These are phyloP conservation scores for Orbicella faveolata DNA, from an alignment of 64 coral and sea anemone genomes.

Conservation along the genomic window DNA sequence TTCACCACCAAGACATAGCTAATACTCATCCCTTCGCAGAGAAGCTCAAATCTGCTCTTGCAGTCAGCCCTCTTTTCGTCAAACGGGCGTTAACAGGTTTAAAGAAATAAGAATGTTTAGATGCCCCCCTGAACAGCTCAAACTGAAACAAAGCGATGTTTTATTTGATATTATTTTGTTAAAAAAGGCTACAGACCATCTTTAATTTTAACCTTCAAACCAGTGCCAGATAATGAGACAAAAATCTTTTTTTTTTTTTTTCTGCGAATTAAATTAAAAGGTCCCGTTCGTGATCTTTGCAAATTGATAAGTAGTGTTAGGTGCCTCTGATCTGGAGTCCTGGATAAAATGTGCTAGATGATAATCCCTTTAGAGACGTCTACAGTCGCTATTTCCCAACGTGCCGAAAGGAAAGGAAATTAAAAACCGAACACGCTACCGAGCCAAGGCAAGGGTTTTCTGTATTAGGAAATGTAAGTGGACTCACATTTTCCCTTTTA, in stretches of 20 bases:
- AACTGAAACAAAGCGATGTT: not conserved
- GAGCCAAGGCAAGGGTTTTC: too few species aligned
- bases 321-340: not conserved
- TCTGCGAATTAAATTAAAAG: not conserved
- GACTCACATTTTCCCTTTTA: not conserved
- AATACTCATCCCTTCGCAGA: not conserved
- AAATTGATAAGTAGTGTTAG: not conserved
- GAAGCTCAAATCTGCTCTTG: not conserved
- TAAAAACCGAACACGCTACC: too few species aligned
- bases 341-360: not conserved
- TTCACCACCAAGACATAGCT: not conserved
- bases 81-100: conserved; percentile 22
- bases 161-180: not conserved
- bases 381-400: not conserved
- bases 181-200: not conserved
- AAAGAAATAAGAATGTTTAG: conserved; percentile 24
- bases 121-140: not conserved
- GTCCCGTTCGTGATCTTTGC: not conserved
- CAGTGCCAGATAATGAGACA: not conserved
- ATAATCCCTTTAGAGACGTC: conserved; percentile 34
- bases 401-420: not conserved
- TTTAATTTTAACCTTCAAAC: not conserved
- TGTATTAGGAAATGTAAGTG: not conserved
- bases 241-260: not conserved
- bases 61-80: not conserved